Conservation (phyloP, 2,888 invertebrate species). For the Glomeris marginata region DNA sequence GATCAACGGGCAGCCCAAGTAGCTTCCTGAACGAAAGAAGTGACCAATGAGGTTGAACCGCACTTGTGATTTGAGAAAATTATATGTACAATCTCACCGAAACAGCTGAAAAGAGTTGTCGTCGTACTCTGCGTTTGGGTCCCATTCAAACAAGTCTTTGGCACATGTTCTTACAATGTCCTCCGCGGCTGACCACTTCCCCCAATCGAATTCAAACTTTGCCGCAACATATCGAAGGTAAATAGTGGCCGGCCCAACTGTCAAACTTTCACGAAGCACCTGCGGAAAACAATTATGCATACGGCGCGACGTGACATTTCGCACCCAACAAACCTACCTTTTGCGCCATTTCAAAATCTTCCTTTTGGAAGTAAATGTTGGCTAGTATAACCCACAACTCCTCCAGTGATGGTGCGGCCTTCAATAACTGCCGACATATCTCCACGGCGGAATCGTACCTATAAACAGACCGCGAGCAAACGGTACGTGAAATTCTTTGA, state of each 20-base stretch:
- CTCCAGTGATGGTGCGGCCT: constrained; percentile 1
- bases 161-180: too few relatives aligned
- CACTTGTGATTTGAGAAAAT: too few relatives aligned
- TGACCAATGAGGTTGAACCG: too few relatives aligned
- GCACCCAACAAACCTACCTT: constrained; percentile 3
- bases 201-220: constrained; percentile 4
- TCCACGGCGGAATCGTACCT: constrained; percentile 4
- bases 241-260: background rate
- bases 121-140: too few relatives aligned
- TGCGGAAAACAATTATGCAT: constrained; percentile 1
- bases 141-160: too few relatives aligned
- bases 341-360: constrained; percentile 7
- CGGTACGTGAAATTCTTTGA: too few relatives aligned
- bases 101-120: too few relatives aligned
- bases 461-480: too few relatives aligned
- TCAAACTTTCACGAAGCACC: constrained; percentile 3
- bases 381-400: constrained; percentile 11
- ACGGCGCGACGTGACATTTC: too few relatives aligned
- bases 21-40: background rate
- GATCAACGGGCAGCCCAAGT: constrained; percentile 1
- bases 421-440: constrained; percentile 8
- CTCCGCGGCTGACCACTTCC: too few relatives aligned
- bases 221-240: constrained; percentile 3
- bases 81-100: too few relatives aligned
- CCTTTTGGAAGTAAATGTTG: constrained; percentile 1